These are phyloP conservation scores for Gortyna flavago DNA, from an alignment of 2,888 invertebrate genomes.

Conservation along the genomic window DNA sequence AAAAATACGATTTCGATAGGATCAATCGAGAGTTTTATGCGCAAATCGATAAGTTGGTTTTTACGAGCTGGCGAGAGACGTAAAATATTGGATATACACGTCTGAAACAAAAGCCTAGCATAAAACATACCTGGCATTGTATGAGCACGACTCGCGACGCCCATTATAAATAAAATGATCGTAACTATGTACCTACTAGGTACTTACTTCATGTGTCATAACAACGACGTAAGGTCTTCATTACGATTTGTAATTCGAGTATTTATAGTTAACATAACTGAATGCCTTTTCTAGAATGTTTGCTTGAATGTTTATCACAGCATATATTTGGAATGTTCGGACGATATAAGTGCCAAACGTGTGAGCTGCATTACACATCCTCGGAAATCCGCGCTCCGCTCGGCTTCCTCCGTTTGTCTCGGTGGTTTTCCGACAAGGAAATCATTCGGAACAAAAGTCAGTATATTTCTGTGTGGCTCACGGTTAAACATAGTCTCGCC, in stretches of 20 bases:
- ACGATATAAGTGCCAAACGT: conserved; percentile 44
- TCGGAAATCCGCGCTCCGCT: conserved; percentile 68
- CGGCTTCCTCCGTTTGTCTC: conserved; percentile 65
- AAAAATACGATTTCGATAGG: conserved; percentile 36
- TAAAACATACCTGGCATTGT: conserved; percentile 39
- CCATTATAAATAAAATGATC: conserved; percentile 18
- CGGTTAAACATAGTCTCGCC: conserved; percentile 89
- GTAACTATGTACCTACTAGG: not conserved
- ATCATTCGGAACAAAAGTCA: conserved; percentile 87
- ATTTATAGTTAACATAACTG: conserved; percentile 49
- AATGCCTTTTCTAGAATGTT: conserved; percentile 56
- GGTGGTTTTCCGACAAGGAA: conserved; percentile 82
- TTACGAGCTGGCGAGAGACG: conserved; percentile 48
- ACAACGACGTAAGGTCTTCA: conserved; percentile 11
- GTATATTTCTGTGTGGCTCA: conserved; percentile 89
- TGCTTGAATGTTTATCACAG: conserved; percentile 27
- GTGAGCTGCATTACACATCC: conserved; percentile 53
- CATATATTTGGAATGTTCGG: conserved; percentile 55
- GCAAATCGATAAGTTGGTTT: conserved; percentile 43
- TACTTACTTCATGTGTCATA: conserved; percentile 20
- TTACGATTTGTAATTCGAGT: conserved; percentile 46
- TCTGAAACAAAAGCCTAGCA: conserved; percentile 49
- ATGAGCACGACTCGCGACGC: not conserved
- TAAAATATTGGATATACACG: conserved; percentile 45
- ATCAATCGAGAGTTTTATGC: conserved; percentile 42